Percentiles rank a stretch among this genome's conserved stretches.
These are phyloP conservation scores for Gorsachius magnificus DNA, from an alignment of 2,797 vertebrate species.

Conservation along the genomic window DNA sequence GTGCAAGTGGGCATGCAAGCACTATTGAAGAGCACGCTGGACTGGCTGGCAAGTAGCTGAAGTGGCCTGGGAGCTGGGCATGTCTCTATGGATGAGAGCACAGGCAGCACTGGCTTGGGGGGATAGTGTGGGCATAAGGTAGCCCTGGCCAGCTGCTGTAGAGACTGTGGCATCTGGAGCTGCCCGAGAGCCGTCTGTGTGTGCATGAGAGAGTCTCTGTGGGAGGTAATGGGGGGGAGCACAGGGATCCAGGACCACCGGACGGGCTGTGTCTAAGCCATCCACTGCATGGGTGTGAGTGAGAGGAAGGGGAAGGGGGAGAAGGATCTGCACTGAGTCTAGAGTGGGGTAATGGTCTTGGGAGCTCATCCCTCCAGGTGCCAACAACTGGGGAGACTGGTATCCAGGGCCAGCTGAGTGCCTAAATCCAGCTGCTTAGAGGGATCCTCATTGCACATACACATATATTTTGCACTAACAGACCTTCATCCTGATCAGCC, in stretches of 20 bases:
- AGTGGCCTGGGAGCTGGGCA: neutral
- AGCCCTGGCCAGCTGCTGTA: neutral
- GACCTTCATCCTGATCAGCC: neutral
- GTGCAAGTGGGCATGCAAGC: rapidly evolving
- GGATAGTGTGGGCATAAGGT: neutral
- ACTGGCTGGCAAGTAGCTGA: neutral
- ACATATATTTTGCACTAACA: neutral
- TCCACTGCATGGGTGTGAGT: too few relatives aligned
- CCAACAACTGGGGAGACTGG: neutral
- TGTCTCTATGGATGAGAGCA: neutral
- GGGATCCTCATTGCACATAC: neutral
- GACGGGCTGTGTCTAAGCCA: neutral
- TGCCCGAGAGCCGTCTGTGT: neutral
- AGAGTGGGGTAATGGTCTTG: neutral
- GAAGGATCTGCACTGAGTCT: neutral
- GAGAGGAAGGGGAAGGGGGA: neutral
- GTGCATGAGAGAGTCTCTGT: neutral
- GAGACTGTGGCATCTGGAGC: neutral
- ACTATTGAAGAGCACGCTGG: neutral
- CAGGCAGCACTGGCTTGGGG: neutral
- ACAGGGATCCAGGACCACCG: neutral
- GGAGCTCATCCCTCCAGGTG: neutral
- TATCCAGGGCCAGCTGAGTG: neutral
- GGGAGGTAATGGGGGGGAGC: neutral
- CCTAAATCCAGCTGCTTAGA: neutral